phyloP scores from a whole-genome alignment of 2,797 vertebrate genomes.

The Syngnathus acus region DNA sequence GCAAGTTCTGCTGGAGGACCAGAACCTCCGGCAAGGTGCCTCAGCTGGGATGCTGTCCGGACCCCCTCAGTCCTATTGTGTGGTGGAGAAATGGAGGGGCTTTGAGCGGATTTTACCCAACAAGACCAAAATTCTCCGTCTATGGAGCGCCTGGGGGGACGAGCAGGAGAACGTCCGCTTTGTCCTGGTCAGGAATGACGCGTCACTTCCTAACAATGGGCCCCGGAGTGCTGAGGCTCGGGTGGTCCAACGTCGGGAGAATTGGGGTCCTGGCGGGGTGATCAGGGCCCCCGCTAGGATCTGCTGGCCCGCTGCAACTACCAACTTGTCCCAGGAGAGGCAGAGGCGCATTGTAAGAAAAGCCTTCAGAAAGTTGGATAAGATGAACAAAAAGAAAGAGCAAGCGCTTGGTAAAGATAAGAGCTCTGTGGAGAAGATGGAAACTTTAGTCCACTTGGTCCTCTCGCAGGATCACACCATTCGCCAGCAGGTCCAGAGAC shows the following conservation, averaged over 20 bases:
- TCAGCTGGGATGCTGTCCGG: conserved; percentile 76
- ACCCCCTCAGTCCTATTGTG: conserved; percentile 81
- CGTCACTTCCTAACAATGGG: conserved; percentile 83
- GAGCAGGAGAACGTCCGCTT: conserved; percentile 92
- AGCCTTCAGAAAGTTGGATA: conserved; percentile 92
- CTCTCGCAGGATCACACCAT: conserved; percentile 97
- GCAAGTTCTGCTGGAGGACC: conserved; percentile 83
- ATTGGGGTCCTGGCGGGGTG: conserved; percentile 39
- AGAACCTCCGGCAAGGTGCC: conserved; percentile 67
- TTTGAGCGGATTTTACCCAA: conserved; percentile 90
- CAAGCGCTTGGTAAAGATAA: conserved; percentile 63
- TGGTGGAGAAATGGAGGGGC: conserved; percentile 96
- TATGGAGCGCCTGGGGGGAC: conserved; percentile 92
- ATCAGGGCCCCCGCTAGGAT: conserved; percentile 36
- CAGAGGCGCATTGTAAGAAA: conserved; percentile 89
- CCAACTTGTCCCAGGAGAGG: conserved; percentile 78
- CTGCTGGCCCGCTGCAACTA: conserved; percentile 46
- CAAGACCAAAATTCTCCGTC: conserved; percentile 86
- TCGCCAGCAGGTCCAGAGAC: conserved; percentile 88
- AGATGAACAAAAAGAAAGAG: conserved; percentile 83
- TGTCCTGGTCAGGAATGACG: conserved; percentile 86
- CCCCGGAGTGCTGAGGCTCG: conserved; percentile 90
- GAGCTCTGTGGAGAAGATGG: conserved; percentile 80
- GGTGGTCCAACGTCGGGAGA: conserved; percentile 86
- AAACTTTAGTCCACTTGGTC: conserved; percentile 92